phyloP scores from a whole-genome alignment of 2,888 invertebrate species.

The Drosophila formosana region DNA sequence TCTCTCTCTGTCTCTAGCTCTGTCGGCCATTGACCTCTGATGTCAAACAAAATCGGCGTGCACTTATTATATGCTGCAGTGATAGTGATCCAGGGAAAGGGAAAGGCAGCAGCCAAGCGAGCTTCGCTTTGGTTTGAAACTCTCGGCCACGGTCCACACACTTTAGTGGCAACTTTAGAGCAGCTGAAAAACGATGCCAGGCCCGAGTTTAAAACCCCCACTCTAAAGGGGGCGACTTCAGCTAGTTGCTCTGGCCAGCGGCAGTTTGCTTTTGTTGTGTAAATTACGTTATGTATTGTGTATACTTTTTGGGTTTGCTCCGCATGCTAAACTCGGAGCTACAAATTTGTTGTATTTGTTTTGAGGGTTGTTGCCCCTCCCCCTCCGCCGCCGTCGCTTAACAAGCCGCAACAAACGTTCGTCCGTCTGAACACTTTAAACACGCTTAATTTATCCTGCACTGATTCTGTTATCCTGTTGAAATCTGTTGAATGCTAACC shows the following conservation, averaged over 20 bases:
- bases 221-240: background rate
- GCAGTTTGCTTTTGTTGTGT: conserved; percentile 77
- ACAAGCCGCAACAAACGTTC: background rate
- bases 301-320: conserved; percentile 58
- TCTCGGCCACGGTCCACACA: conserved; percentile 69
- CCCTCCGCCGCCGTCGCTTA: background rate
- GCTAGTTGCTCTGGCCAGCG: conserved; percentile 61
- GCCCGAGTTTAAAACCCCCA: conserved; percentile 5
- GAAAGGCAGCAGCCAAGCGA: conserved; percentile 1
- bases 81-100: conserved; percentile 17
- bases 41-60: conserved; percentile 80
- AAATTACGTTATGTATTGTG: conserved; percentile 76
- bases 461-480: conserved; percentile 60
- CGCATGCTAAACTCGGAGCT: conserved; percentile 38
- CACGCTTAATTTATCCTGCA: conserved; percentile 49
- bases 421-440: conserved; percentile 43
- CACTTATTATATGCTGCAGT: conserved; percentile 68
- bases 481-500: conserved; percentile 54
- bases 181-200: conserved; percentile 44
- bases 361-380: background rate
- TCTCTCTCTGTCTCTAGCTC: conserved; percentile 24
- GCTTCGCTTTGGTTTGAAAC: conserved; percentile 9
- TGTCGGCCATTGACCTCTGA: conserved; percentile 79
- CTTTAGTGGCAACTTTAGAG: conserved; percentile 54
- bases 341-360: conserved; percentile 48